Conservation (phyloP, 2,797 vertebrate species). For the Takifugu rubripes region DNA sequence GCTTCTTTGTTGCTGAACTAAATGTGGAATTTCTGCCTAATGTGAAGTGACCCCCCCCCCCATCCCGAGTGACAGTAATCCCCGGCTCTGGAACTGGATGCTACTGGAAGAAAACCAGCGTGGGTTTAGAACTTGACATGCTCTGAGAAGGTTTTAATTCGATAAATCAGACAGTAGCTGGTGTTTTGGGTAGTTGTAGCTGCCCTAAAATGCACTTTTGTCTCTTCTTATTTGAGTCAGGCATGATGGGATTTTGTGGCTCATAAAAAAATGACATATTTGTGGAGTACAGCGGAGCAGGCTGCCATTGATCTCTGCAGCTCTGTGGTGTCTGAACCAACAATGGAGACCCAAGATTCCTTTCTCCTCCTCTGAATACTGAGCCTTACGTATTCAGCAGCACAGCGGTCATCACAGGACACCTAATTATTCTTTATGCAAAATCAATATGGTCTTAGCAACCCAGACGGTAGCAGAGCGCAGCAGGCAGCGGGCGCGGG, state of each 20-base stretch:
- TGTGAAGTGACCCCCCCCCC: slow-evolving; percentile 41
- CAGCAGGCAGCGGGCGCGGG: slow-evolving; percentile 18
- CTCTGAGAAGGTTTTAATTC: slow-evolving; percentile 44
- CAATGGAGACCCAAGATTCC: slow-evolving; percentile 25
- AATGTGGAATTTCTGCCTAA: slow-evolving; percentile 39
- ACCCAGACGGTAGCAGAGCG: slow-evolving; percentile 10
- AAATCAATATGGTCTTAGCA: slow-evolving; percentile 66
- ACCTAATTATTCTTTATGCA: slow-evolving; percentile 69
- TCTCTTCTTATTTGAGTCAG: slow-evolving; percentile 35
- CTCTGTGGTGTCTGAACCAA: slow-evolving; percentile 21
- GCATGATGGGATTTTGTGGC: slow-evolving; percentile 7
- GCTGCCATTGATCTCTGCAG: slow-evolving; percentile 1
- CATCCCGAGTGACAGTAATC: slow-evolving; percentile 58
- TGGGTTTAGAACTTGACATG: slow-evolving; percentile 51
- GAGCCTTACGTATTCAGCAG: slow-evolving; percentile 38
- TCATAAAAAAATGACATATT: slow-evolving; percentile 10
- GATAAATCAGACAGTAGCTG: slow-evolving; percentile 46
- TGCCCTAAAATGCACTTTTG: slow-evolving; percentile 37
- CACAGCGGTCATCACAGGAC: slow-evolving; percentile 47
- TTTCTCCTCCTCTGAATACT: slow-evolving; percentile 33
- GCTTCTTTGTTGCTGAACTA: slow-evolving; percentile 36
- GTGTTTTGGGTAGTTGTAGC: slow-evolving; percentile 49
- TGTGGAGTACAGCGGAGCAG: slow-evolving; percentile 6
- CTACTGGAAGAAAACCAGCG: slow-evolving; percentile 47
- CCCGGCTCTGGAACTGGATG: slow-evolving; percentile 31